Evolutionary conservation across 1,140 invertebrate species (phyloP), one percentile per base, ranked within the genome.

Genomic region (Orchestia grillus): DNA sequence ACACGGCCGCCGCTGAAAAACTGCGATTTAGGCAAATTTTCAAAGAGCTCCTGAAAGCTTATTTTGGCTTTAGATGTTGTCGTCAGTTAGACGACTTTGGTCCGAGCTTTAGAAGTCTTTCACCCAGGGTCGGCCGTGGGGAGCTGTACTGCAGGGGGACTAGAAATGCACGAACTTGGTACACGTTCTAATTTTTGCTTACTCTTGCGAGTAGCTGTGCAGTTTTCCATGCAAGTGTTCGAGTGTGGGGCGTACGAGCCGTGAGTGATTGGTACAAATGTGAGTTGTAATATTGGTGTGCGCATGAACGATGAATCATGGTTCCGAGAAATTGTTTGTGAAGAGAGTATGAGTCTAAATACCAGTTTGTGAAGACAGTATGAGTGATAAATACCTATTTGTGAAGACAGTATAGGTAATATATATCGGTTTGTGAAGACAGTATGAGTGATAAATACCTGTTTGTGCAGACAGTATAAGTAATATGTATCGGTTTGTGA

Each of bases 71-170:
- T 41, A 90, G 42, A 44, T 90, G 88, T 90, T 43, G 6, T 41
- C n/a, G 43, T 44, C 42, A 90, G 88, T 90, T 90, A 90, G 88
- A 90, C 62, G 88, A 16, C 88, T 90, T 44, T 19, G 88, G 88
- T 44, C 88, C 15, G 62, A 77, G 88, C 43, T 28, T 90, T 90
- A 44, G 88, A 90, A 90, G 88, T 41, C 41, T 90, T 90, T 90
- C 88, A 90, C 42, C 88, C 88, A 23, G 3, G 62, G 62, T 36
- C 88, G 88, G 41, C 88, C 47, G 47, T 19, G 36, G 88, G 88
- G 15, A 15, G 42, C 8, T 41, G 4, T 44, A 16, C 3, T 4
- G 88, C 43, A 53, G 47, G 19, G 47, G 88, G 41, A 15, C 36
- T 41, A 42, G 15, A 8, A 77, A 77, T 19, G 3, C 62, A 77